These are phyloP conservation scores for Octopus bimaculoides DNA, from an alignment of 1,140 invertebrate genomes.

Conservation along the genomic window DNA sequence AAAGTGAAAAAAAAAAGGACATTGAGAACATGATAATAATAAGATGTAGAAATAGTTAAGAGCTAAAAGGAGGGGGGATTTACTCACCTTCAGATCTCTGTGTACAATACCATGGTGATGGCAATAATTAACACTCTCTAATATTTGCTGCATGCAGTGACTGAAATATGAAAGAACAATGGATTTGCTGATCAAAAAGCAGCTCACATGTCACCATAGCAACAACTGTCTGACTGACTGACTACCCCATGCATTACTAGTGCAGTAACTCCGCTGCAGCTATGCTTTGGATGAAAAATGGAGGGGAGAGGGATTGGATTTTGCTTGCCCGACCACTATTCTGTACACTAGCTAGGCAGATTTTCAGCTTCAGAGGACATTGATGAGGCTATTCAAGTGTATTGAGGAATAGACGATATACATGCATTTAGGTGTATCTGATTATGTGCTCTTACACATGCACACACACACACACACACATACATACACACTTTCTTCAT, in stretches of 20 bases:
- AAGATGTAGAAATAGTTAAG: background rate
- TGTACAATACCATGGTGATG: slow-evolving; percentile 98
- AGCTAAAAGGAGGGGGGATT: background rate
- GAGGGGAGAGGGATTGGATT: background rate
- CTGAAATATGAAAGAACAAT: slow-evolving; percentile 49
- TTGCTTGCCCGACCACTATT: no score
- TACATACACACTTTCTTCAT: no score
- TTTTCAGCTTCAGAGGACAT: no score
- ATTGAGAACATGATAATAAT: background rate
- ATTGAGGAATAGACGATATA: no score
- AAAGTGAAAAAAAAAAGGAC: no score
- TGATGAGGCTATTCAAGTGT: no score
- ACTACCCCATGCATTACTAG: slow-evolving; percentile 5
- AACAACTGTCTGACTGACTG: slow-evolving; percentile 7
- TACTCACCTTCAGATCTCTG: slow-evolving; percentile 76
- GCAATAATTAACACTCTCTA: slow-evolving; percentile 99
- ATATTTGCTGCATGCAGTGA: slow-evolving; percentile 99
- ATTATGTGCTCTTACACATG: no score
- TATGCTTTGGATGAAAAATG: background rate
- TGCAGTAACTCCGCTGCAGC: background rate
- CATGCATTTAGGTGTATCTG: no score
- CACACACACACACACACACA: no score
- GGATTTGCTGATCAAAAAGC: background rate
- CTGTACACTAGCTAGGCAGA: no score
- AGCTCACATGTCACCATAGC: background rate